Evolutionary conservation across 2,113 vertebrate genomes (phyloP).

Genomic region (Dromiciops gliroides): DNA sequence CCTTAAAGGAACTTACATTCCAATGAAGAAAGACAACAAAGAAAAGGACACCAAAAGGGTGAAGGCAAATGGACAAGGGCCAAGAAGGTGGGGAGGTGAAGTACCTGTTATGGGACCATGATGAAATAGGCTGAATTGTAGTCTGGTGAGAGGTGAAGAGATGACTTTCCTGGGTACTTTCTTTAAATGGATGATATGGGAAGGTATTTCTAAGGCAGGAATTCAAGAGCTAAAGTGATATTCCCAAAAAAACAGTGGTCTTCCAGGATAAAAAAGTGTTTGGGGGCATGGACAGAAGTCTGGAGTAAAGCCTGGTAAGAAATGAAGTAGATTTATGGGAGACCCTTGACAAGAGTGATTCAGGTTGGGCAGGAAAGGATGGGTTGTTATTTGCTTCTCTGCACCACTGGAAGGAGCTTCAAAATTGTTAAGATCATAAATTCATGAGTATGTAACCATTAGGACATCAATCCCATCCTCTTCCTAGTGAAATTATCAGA

Average conservation of each 20-base stretch:
- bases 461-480: background rate
- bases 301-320: background rate
- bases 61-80: background rate
- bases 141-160: background rate
- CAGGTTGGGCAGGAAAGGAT: background rate
- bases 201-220: background rate
- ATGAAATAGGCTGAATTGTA: background rate
- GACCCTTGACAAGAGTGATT: background rate
- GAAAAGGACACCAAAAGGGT: background rate
- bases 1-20: background rate
- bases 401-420: background rate
- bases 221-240: background rate
- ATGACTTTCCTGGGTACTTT: background rate
- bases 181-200: background rate
- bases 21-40: background rate
- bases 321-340: background rate
- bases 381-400: background rate
- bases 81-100: too few relatives aligned
- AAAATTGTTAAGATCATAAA: background rate
- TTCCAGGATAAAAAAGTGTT: background rate
- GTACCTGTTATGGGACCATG: background rate
- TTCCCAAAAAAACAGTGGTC: too few relatives aligned
- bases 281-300: background rate
- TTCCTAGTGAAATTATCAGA: conserved; percentile 19
- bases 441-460: background rate